Base-by-base conservation (phyloP, 1,140 invertebrate genomes). In the Bombus impatiens region DNA sequence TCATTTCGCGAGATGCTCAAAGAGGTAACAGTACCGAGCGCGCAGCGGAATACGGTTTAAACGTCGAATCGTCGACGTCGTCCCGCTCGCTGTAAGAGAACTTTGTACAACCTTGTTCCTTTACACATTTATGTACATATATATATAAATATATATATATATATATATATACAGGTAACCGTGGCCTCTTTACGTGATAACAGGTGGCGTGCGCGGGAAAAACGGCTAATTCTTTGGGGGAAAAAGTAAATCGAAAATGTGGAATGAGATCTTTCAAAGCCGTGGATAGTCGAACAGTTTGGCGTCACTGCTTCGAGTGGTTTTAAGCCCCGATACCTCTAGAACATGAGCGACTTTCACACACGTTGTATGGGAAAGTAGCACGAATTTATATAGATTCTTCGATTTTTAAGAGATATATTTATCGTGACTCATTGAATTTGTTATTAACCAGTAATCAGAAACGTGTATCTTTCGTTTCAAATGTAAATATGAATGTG, bases 41-140 rank as follows among this genome's bases (percentile, higher is more conserved):
- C 32, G 44, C 44, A 67, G 71, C 74, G 87, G 65, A 87, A 80
- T 89, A 81, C 84, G 89, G 88, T 86, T 85, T 44, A 79, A 57
- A 28, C 78, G 75, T 82, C 87, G 84, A 68, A 71, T 77, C 78
- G 67, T 75, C 88, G 88, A 78, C 84, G 84, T 42, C 53, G 42
- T 44, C 67, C 68, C 37, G 42, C n/a, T 78, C 65, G 78, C 28
- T 86, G 84, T 59, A 53, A 87, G 68, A 86, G 62, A 86, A 82
- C 85, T 84, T 87, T 87, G 81, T 89, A 84, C 89, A 87, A 72
- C 62, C 68, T 44, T 82, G 47, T 68, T 84, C 74, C 88, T 83
- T 88, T 85, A 76, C 59, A 89, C 86, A 80, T 86, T 28, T 82
- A 86, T 78, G 15, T 44, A 67, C 28, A 62, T 13, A n/a, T n/a